Base-by-base conservation (phyloP, 1,140 invertebrate genomes). In the Heliconius hewitsoni region DNA sequence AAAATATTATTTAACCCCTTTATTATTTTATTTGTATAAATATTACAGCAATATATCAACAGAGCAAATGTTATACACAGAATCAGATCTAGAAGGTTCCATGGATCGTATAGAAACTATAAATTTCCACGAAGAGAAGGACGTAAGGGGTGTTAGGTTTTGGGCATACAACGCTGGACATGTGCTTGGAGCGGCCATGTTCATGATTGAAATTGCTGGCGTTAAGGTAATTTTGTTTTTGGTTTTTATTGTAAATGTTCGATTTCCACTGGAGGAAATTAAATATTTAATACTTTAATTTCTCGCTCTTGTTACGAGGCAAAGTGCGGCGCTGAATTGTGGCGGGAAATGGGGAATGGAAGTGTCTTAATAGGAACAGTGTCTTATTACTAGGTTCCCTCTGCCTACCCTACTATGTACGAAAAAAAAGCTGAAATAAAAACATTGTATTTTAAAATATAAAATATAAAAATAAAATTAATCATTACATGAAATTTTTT, bases 141-240 rank as follows among this genome's bases (percentile, higher is more conserved):
- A 99, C 89, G 97, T 99, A 1, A 97, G 98, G 87, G 99, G 99
- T 8, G 97, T 99, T 0, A 97, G 98, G 86, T 99, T 99, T 94
- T 99, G 99, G 98, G 98, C 98, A 1, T 99, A 99, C 92, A 99
- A 99, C 93, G 99, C 98, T 2, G 99, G 99, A 0, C 99, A 99
- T 94, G 99, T 99, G 0, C 94, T 99, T 1, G 99, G 99, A 0
- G 99, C 99, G 9, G 99, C 99, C 39, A 99, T 99, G 99, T 99
- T 99, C 90, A 99, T 99, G 98, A 99, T 99, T 78, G 99, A 99
- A 96, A 99, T 99, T 82, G 99, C 99, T 74, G 99, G 98, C 39
- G 98, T 99, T 19, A 98, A 98, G 95, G 97, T 97, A 9, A 18
- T 34, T 76, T 11, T 73, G 42, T 73, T 66, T n/a, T 3, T 66